phyloP scores from a whole-genome alignment of 1,140 invertebrate species.

The Laodelphax striatellus region DNA sequence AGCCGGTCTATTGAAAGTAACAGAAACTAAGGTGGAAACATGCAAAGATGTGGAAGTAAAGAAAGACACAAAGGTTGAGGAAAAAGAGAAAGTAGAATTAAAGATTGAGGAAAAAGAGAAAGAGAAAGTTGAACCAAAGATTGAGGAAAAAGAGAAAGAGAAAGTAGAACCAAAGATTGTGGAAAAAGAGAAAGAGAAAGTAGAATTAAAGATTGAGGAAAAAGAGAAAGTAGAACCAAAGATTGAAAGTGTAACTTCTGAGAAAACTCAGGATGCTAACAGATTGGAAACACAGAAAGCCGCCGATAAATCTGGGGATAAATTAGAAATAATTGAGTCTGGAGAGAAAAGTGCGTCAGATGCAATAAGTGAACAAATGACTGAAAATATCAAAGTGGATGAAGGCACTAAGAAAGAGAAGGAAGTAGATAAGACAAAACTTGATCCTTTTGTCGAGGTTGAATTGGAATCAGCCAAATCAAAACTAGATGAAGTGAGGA shows the following conservation, averaged over 20 bases:
- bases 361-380: conserved; percentile 2
- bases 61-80: conserved; percentile 11
- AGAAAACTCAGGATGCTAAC: conserved; percentile 4
- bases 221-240: conserved; percentile 9
- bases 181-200: conserved; percentile 15
- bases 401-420: conserved; percentile 3
- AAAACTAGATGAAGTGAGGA: not conserved
- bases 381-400: conserved; percentile 8
- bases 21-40: conserved; percentile 11
- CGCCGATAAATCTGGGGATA: not conserved
- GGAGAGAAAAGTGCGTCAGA: not conserved
- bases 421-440: not conserved
- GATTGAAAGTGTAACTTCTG: not conserved
- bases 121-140: no score
- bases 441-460: not conserved
- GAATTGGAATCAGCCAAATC: not conserved
- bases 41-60: conserved; percentile 16
- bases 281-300: not conserved
- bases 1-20: not conserved
- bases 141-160: no score
- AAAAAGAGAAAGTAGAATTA: conserved; percentile 11
- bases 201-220: conserved; percentile 7
- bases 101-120: no score
- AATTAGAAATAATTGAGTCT: conserved; percentile 6
- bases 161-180: no score